Evolutionary conservation across 2,113 vertebrate genomes (phyloP).

Genomic region (Trogon melanurus): DNA sequence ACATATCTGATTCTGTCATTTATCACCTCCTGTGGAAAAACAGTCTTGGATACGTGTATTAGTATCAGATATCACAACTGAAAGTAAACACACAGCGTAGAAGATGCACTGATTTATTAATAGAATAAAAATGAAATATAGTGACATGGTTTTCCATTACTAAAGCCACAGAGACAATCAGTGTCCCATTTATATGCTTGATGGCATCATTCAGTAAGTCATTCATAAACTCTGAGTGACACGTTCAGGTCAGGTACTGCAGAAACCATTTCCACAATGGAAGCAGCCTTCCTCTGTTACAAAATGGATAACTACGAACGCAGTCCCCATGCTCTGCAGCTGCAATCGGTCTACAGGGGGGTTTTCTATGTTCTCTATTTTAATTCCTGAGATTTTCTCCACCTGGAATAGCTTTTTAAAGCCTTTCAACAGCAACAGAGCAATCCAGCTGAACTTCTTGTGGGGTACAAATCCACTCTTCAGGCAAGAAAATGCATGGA

Average conservation of each 20-base stretch:
- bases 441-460: conserved; percentile 1
- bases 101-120: conserved; percentile 65
- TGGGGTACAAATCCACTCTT: neutral
- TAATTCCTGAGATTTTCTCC: conserved; percentile 4
- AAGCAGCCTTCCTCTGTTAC: neutral
- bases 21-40: conserved; percentile 46
- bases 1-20: conserved; percentile 9
- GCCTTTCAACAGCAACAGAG: neutral
- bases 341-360: neutral
- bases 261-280: neutral
- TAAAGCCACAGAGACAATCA: conserved; percentile 19
- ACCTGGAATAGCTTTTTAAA: conserved; percentile 49
- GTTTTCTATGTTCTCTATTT: neutral
- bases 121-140: conserved; percentile 53
- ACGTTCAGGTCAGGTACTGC: neutral
- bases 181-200: neutral
- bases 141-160: conserved; percentile 49
- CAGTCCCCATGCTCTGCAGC: neutral
- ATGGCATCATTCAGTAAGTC: neutral
- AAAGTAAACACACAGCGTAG: neutral
- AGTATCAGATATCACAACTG: conserved; percentile 24
- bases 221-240: conserved; percentile 16
- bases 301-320: neutral
- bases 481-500: neutral
- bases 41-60: neutral